Evolutionary conservation across 2,113 vertebrate genomes (phyloP), one percentile per base, ranked within the genome.

Genomic region (Microtus montanus): DNA sequence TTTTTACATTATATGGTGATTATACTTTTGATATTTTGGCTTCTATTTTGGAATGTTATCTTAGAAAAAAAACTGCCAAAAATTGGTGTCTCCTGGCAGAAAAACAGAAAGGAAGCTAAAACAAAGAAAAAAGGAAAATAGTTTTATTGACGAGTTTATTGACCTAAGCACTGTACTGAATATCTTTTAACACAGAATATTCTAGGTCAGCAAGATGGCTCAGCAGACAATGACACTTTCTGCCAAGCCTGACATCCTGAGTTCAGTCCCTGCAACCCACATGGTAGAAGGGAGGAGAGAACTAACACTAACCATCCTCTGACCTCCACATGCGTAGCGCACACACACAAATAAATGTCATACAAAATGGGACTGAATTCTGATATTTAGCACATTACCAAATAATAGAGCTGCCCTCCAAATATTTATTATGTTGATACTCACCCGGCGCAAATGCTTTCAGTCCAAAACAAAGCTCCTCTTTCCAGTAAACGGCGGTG

Each of bases 71-170:
- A 88, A 10, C 58, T 58, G 74, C 30, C 28, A 3, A 85, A 19
- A 49, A 54, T 71, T 49, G 83, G 24, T 89, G 26, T 73, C 49
- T 84, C 41, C 20, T 61, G 17, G 7, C 7, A n/a, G 3, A 10
- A 89, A 87, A 24, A 10, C 35, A 89, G 33, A 1, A 87, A 35
- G 1, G 5, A 47, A 38, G 22, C 0, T 24, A 92, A 17, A 82
- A 63, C 64, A 24, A 41, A 82, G 33, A 28, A 19, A 58, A 28
- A 41, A 14, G 12, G 9, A 35, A 93, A 91, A 89, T 15, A 71
- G 95, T 83, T 92, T 92, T 66, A 22, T 52, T 73, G 68, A 82
- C 41, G 38, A 79, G 20, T 74, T 96, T 44, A 85, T 14, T 71
- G 19, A 87, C 33, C 20, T 71, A 44, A 78, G 28, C 9, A n/a